Conservation (phyloP, 2,113 vertebrate species). For the Daphoenositta chrysoptera region DNA sequence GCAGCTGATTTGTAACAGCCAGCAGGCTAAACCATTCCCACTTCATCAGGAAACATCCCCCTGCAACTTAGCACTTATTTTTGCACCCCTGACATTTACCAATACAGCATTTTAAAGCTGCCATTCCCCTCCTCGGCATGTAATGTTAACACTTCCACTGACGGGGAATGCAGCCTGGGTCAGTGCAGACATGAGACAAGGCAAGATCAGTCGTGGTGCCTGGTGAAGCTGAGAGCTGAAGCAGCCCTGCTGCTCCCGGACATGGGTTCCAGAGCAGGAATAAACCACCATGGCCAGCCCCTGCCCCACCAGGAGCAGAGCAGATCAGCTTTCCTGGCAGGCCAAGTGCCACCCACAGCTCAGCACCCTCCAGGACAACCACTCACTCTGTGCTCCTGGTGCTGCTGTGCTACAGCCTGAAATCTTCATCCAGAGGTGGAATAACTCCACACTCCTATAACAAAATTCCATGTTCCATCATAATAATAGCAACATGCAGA, state of each 20-base stretch:
- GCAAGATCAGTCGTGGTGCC: neutral
- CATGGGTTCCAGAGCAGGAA: fast-evolving
- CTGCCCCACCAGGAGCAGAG: fast-evolving
- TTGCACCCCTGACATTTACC: neutral
- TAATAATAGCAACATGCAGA: neutral
- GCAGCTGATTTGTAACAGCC: neutral
- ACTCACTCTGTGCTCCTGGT: neutral
- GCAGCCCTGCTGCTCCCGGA: neutral
- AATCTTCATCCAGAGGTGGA: neutral
- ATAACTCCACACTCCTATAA: neutral
- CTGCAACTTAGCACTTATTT: neutral
- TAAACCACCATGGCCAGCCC: fast-evolving
- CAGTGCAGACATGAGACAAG: neutral
- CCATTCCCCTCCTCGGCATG: neutral
- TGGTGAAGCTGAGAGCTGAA: neutral
- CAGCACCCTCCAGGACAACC: neutral
- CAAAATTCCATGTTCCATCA: neutral
- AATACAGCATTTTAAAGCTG: neutral
- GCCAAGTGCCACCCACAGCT: neutral
- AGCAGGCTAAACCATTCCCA: neutral
- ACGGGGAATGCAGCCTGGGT: neutral
- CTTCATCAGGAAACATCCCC: neutral
- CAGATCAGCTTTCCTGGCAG: neutral
- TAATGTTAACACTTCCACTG: neutral
- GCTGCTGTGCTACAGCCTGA: neutral